Evolutionary conservation across 2,113 vertebrate genomes (phyloP).

Genomic region (Hippocampus zosterae): DNA sequence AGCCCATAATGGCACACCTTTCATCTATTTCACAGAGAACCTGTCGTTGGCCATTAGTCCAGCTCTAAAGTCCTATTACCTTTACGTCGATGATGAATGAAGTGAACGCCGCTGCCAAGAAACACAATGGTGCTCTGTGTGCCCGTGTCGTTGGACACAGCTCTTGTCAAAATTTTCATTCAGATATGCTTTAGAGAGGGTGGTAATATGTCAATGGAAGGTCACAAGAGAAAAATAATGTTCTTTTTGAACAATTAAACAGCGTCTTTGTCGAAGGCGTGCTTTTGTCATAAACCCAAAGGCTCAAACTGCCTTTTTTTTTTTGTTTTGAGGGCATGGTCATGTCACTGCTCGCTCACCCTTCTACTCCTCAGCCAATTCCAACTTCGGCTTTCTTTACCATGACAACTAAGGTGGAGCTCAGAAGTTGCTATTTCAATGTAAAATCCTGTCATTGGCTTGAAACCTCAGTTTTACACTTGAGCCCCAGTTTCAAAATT

Average conservation of each 20-base stretch:
- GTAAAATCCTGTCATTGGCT: no score
- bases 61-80: conserved; percentile 75
- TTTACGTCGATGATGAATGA: conserved; percentile 76
- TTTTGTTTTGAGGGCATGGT: neutral
- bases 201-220: neutral
- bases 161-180: conserved; percentile 20
- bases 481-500: no score
- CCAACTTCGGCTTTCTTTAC: no score
- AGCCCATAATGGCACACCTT: conserved; percentile 75
- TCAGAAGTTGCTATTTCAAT: no score
- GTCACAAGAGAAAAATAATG: neutral
- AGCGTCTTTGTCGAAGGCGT: neutral
- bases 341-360: neutral
- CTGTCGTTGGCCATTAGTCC: conserved; percentile 73
- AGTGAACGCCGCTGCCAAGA: conserved; percentile 69
- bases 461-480: no score
- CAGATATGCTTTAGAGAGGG: neutral
- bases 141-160: conserved; percentile 53
- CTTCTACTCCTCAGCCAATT: neutral
- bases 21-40: conserved; percentile 76
- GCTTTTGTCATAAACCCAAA: neutral
- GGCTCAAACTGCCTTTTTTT: neutral
- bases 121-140: conserved; percentile 63
- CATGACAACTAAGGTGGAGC: no score
- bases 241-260: neutral